Evolutionary conservation across 35 echinoderm and acorn worm genomes (phyloP).

Genomic region (Lytechinus variegatus): DNA sequence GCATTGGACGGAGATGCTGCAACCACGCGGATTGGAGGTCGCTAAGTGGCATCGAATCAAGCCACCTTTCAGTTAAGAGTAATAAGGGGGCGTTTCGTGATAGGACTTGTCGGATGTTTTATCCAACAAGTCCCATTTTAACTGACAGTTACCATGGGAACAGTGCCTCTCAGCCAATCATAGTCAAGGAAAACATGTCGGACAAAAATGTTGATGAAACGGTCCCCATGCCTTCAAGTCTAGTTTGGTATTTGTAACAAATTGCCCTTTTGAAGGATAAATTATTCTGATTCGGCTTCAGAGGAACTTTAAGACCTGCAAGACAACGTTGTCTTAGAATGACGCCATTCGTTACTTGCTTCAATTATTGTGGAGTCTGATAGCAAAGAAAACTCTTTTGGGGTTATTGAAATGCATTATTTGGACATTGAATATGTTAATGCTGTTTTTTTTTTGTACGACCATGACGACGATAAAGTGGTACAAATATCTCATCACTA

Average conservation of each 20-base stretch:
- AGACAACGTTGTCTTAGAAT: too few relatives aligned
- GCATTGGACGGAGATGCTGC: slow-evolving; percentile 59
- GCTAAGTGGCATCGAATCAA: slow-evolving; percentile 59
- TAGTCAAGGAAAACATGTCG: too few relatives aligned
- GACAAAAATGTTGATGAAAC: too few relatives aligned
- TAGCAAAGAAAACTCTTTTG: not conserved
- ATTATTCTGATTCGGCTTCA: too few relatives aligned
- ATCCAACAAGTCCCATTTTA: too few relatives aligned
- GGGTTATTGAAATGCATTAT: not conserved
- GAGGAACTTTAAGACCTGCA: too few relatives aligned
- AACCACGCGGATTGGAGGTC: slow-evolving; percentile 29
- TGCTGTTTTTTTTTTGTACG: not conserved
- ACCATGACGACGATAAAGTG: not conserved
- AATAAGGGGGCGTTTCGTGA: too few relatives aligned
- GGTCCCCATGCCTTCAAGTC: too few relatives aligned
- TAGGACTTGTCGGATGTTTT: too few relatives aligned
- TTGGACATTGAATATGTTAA: not conserved
- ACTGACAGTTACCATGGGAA: too few relatives aligned
- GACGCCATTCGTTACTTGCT: not conserved
- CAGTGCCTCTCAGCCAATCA: too few relatives aligned
- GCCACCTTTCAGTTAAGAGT: slow-evolving; percentile 26
- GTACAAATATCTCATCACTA: too few relatives aligned
- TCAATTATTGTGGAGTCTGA: not conserved
- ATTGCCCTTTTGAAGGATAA: not conserved
- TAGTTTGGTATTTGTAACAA: not conserved